Evolutionary conservation across 2,113 vertebrate species (phyloP).

Genomic region (Colossoma macropomum): DNA sequence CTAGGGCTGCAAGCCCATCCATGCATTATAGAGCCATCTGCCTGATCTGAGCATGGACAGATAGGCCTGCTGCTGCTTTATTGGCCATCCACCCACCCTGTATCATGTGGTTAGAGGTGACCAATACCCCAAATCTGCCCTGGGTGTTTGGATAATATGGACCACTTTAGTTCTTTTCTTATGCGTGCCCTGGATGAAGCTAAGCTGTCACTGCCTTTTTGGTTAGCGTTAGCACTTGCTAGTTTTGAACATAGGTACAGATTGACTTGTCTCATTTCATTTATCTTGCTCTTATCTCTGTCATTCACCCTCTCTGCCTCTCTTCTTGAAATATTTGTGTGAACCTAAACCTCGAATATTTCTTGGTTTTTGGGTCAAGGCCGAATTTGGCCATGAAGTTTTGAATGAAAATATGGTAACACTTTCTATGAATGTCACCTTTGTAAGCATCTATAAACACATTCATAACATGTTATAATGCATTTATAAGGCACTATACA

Average conservation of each 20-base stretch:
- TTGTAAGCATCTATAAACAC: too few species aligned
- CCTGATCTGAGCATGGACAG: conserved; percentile 21
- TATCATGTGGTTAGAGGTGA: not conserved
- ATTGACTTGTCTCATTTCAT: not conserved
- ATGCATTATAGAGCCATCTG: conserved; percentile 55
- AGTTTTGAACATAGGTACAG: too few species aligned
- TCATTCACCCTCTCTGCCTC: too few species aligned
- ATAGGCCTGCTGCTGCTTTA: conserved; percentile 41
- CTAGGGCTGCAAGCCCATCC: conserved; percentile 46
- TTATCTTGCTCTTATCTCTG: not conserved
- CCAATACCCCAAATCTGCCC: not conserved
- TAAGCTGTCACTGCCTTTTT: not conserved
- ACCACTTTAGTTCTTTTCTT: conserved; percentile 1
- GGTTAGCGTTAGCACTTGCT: too few species aligned
- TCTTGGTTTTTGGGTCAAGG: too few species aligned
- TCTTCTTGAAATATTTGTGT: too few species aligned
- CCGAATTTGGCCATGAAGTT: too few species aligned
- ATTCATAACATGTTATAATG: too few species aligned
- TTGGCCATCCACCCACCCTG: conserved; percentile 8
- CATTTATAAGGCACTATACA: too few species aligned
- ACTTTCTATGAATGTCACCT: too few species aligned
- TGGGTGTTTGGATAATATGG: conserved; percentile 1
- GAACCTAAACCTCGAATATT: too few species aligned
- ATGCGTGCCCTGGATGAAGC: not conserved
- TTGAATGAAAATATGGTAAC: too few species aligned